Base-by-base conservation (phyloP, 2,797 vertebrate genomes). In the Microctenopoma steveboyesi region DNA sequence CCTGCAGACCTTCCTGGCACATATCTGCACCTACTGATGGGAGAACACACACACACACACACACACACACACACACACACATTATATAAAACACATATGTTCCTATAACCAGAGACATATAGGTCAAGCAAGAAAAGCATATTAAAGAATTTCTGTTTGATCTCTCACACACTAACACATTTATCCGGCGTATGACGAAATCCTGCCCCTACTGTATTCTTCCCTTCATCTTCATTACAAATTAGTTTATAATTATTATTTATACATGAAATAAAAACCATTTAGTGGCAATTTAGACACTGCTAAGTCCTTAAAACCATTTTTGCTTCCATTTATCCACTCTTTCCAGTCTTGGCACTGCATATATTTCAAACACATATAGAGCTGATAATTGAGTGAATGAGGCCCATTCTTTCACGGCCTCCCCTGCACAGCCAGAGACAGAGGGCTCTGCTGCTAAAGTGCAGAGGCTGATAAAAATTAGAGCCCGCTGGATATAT, bases 281-380 rank as follows among this genome's bases (percentile, higher is more conserved):
- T 81, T 83, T 74, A 68, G 64, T 68, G 58, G 54, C 72, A 82
- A 82, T 87, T 85, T 79, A 82, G 66, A 72, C 46, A 48, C 59
- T 11, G 76, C 52, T 85, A 77, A 83, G 71, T 83, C 81, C 71
- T 77, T 87, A 81, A 89, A 76, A 78, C 80, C 76, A 81, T 88
- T 88, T 84, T 60, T 75, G 63, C 75, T 74, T 84, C 80, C 51
- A 63, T 84, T 83, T 77, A 74, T 82, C 49, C 64, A 63, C 67
- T 69, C 53, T 64, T 74, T 83, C 43, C 79, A 69, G 69, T 82
- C 78, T 79, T 76, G 78, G 82, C 69, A 46, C 68, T 64, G 72
- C 45, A 1, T 65, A 65, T 71, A 35, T 77, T 84, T 73, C 64
- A 62, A 56, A 43, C 69, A 59, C 74, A 53, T 39, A 48, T 43